Evolutionary conservation across 2,113 vertebrate species (phyloP).

Genomic region (Thalassoma bifasciatum): DNA sequence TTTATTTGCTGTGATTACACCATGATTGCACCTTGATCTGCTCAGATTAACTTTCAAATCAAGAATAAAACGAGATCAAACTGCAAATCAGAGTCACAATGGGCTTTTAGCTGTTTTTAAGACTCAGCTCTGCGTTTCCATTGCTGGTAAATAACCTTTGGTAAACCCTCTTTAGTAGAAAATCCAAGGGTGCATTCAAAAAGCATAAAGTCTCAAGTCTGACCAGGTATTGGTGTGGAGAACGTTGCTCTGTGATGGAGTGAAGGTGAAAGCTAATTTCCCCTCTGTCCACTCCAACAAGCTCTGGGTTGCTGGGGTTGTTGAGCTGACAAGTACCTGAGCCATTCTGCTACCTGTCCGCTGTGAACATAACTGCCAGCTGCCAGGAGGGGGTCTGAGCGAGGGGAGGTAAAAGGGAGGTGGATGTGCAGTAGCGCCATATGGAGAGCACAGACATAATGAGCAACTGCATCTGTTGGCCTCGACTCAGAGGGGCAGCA

Average conservation of each 20-base stretch:
- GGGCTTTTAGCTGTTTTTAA: not conserved
- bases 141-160: slow-evolving; percentile 21
- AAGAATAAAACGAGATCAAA: not conserved
- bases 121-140: not conserved
- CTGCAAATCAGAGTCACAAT: not conserved
- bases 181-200: slow-evolving; percentile 34
- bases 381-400: slow-evolving; percentile 20
- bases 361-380: slow-evolving; percentile 51
- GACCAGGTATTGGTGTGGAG: slow-evolving; percentile 40
- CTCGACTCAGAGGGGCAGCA: slow-evolving; percentile 59
- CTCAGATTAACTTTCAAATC: slow-evolving; percentile 31
- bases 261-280: slow-evolving; percentile 66
- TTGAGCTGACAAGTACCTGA: slow-evolving; percentile 54
- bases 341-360: slow-evolving; percentile 60
- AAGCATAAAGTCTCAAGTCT: slow-evolving; percentile 28
- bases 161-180: slow-evolving; percentile 34
- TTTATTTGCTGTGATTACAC: slow-evolving; percentile 3
- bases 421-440: slow-evolving; percentile 65
- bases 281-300: slow-evolving; percentile 41
- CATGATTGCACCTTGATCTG: not conserved
- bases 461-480: slow-evolving; percentile 78
- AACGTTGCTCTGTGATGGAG: slow-evolving; percentile 31
- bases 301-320: slow-evolving; percentile 37
- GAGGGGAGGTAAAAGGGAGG: slow-evolving; percentile 37
- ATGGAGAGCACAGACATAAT: slow-evolving; percentile 77